Percentiles rank a stretch among this genome's conserved stretches.
phyloP scores from a whole-genome alignment of 2,888 invertebrate species.

The Dorcus hopei region DNA sequence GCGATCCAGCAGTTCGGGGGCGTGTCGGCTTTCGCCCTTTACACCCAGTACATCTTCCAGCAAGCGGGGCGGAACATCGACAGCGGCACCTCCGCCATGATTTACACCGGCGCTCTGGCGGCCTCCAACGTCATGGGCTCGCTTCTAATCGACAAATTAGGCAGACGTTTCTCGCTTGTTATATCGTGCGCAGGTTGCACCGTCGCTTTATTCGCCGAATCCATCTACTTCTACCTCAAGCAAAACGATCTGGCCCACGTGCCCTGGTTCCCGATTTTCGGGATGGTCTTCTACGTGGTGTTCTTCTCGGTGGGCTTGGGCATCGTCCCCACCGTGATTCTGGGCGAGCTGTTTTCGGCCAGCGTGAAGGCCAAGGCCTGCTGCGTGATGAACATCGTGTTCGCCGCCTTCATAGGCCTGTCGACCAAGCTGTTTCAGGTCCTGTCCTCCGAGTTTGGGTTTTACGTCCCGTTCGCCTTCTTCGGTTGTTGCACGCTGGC shows the following conservation, averaged over 20 bases:
- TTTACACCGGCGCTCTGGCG: slow-evolving; percentile 28
- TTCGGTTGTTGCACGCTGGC: slow-evolving; percentile 32
- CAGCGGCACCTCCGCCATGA: slow-evolving; percentile 35
- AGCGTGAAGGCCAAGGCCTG: slow-evolving; percentile 34
- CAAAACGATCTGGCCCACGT: slow-evolving; percentile 12
- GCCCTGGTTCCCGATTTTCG: slow-evolving; percentile 26
- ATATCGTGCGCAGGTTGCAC: slow-evolving; percentile 32
- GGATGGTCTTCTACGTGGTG: slow-evolving; percentile 28
- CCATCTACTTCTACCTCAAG: slow-evolving; percentile 35
- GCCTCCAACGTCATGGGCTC: slow-evolving; percentile 22
- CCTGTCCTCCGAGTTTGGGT: slow-evolving; percentile 31
- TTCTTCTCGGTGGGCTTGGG: slow-evolving; percentile 29
- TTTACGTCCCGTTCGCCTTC: slow-evolving; percentile 35
- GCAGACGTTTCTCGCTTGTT: slow-evolving; percentile 33
- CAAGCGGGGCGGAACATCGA: slow-evolving; percentile 38
- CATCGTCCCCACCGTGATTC: slow-evolving; percentile 29
- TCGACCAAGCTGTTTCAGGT: slow-evolving; percentile 36
- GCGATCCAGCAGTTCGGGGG: slow-evolving; percentile 38
- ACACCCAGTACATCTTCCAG: slow-evolving; percentile 39
- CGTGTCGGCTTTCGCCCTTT: slow-evolving; percentile 32
- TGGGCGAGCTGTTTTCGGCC: slow-evolving; percentile 33
- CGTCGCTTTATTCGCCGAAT: slow-evolving; percentile 27
- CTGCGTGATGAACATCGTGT: slow-evolving; percentile 30
- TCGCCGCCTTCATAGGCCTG: slow-evolving; percentile 27
- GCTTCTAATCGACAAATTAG: slow-evolving; percentile 34